phyloP scores from a whole-genome alignment of 2,888 invertebrate genomes.

The Amblyteles armatorius region DNA sequence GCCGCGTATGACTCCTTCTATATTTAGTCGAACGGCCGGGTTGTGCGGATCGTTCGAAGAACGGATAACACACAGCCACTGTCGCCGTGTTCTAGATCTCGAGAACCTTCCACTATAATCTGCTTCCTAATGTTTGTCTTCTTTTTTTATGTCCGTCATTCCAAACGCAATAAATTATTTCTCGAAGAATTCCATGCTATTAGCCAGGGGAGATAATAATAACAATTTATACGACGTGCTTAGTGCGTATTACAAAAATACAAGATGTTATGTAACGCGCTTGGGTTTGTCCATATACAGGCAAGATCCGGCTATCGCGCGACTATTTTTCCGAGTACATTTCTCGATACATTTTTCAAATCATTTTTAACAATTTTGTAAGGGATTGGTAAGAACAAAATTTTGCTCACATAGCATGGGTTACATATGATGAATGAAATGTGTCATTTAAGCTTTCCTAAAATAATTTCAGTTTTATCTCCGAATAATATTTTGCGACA shows the following conservation, averaged over 20 bases:
- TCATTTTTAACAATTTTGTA: background rate
- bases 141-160: background rate
- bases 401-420: background rate
- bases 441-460: background rate
- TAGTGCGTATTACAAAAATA: background rate
- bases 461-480: background rate
- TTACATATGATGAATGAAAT: too few relatives aligned
- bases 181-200: background rate
- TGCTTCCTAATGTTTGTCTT: background rate
- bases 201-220: background rate
- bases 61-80: slow-evolving; percentile 41
- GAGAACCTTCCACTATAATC: background rate
- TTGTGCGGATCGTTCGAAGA: slow-evolving; percentile 67
- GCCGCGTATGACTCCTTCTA: slow-evolving; percentile 68
- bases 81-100: slow-evolving; percentile 52
- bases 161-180: background rate
- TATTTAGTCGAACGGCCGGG: slow-evolving; percentile 75
- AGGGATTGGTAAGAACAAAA: too few relatives aligned
- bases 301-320: too few relatives aligned
- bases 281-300: too few relatives aligned
- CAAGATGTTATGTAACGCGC: background rate
- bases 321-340: too few relatives aligned
- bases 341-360: too few relatives aligned
- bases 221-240: background rate
- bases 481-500: too few relatives aligned